phyloP scores from a whole-genome alignment of 2,888 invertebrate species.

The Clunio marinus region DNA sequence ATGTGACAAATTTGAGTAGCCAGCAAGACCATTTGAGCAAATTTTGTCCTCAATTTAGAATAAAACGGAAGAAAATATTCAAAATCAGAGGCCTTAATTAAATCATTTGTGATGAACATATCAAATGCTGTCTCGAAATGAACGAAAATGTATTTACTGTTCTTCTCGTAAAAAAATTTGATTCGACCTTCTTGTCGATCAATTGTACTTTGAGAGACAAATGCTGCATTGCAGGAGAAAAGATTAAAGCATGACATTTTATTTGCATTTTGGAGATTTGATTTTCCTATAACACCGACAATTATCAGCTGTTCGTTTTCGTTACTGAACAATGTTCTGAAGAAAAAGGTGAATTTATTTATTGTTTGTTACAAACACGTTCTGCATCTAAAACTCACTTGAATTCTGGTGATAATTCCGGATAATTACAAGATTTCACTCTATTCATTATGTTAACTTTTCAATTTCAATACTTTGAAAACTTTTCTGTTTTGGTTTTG shows the following conservation, averaged over 20 bases:
- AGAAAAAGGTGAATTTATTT: background rate
- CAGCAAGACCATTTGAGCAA: slow-evolving; percentile 67
- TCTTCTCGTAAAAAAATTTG: slow-evolving; percentile 58
- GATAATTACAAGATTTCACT: slow-evolving; percentile 5
- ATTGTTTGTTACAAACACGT: background rate
- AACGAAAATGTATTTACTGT: slow-evolving; percentile 53
- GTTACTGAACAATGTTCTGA: slow-evolving; percentile 43
- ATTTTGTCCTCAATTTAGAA: slow-evolving; percentile 46
- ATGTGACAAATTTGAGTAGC: slow-evolving; percentile 79
- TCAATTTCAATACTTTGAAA: too few relatives aligned
- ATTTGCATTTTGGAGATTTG: slow-evolving; percentile 47
- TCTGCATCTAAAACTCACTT: background rate
- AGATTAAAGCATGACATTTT: slow-evolving; percentile 49
- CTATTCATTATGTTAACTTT: too few relatives aligned
- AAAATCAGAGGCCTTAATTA: slow-evolving; percentile 47
- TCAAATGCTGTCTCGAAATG: slow-evolving; percentile 53
- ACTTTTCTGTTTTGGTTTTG: too few relatives aligned
- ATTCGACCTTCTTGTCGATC: slow-evolving; percentile 52
- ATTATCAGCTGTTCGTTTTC: slow-evolving; percentile 46
- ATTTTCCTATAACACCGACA: slow-evolving; percentile 50
- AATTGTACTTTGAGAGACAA: slow-evolving; percentile 41
- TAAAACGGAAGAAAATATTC: slow-evolving; percentile 47
- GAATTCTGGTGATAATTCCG: slow-evolving; percentile 11
- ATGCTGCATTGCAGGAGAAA: slow-evolving; percentile 44
- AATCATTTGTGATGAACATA: slow-evolving; percentile 45